Percentiles rank a stretch among this genome's conserved stretches.
These are phyloP conservation scores for Caradrina clavipalpis DNA, from an alignment of 2,888 invertebrate genomes.

Conservation along the genomic window DNA sequence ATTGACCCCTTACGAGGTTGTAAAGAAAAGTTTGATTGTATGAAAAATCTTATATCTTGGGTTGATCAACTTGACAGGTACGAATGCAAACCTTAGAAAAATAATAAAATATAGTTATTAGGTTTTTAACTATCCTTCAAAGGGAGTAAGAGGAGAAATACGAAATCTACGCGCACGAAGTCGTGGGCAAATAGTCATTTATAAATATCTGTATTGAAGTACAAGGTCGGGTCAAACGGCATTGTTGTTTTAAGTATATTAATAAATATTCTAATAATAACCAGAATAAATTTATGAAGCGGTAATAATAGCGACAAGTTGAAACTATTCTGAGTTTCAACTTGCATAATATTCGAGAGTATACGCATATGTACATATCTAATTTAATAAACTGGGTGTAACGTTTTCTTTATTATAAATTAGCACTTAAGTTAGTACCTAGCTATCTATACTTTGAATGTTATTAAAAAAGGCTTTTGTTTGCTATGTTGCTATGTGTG, in stretches of 20 bases:
- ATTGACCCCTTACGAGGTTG: too few relatives aligned
- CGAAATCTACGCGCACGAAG: too few relatives aligned
- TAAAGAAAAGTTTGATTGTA: too few relatives aligned
- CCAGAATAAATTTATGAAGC: slow-evolving; percentile 11
- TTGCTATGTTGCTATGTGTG: background rate
- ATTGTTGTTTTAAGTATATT: slow-evolving; percentile 52
- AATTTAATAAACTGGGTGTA: background rate
- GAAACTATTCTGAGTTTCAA: too few relatives aligned
- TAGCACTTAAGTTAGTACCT: slow-evolving; percentile 10
- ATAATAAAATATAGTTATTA: too few relatives aligned
- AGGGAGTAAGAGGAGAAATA: too few relatives aligned
- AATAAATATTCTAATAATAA: slow-evolving; percentile 36
- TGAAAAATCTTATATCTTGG: too few relatives aligned
- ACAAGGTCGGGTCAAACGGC: slow-evolving; percentile 81
- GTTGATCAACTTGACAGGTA: too few relatives aligned
- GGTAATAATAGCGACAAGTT: slow-evolving; percentile 7
- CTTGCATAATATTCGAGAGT: background rate
- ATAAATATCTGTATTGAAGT: slow-evolving; percentile 66
- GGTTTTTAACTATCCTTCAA: too few relatives aligned
- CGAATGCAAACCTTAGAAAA: too few relatives aligned
- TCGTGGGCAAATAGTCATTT: background rate
- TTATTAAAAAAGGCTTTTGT: background rate
- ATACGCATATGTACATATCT: background rate
- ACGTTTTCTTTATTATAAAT: slow-evolving; percentile 13
- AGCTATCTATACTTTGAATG: background rate